phyloP scores from a whole-genome alignment of 1,140 invertebrate genomes.

The Nephotettix cincticeps region DNA sequence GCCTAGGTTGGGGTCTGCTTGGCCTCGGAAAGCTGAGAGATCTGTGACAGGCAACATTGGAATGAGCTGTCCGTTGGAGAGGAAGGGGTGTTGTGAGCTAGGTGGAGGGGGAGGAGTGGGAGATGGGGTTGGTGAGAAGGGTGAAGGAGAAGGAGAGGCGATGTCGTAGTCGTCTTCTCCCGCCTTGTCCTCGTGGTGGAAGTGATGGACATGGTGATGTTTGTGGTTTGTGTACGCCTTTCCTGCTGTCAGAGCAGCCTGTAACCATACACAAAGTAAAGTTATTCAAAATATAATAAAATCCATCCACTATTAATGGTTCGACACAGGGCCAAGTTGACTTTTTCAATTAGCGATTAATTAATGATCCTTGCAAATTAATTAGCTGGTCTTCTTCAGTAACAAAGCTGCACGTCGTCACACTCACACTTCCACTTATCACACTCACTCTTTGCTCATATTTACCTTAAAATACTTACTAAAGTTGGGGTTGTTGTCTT shows the following conservation, averaged over 20 bases:
- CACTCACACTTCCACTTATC: too few relatives aligned
- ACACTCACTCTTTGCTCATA: too few relatives aligned
- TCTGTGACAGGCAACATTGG: constrained; percentile 36
- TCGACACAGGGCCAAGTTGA: too few relatives aligned
- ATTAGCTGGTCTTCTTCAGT: too few relatives aligned
- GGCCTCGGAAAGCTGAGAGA: constrained; percentile 32
- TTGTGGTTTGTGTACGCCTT: constrained; percentile 83
- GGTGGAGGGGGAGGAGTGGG: neutral
- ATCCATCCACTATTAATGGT: too few relatives aligned
- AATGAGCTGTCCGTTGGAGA: constrained; percentile 34
- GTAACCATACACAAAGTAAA: too few relatives aligned
- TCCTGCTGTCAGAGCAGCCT: constrained; percentile 71
- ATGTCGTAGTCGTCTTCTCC: constrained; percentile 52
- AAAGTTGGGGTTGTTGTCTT: too few relatives aligned
- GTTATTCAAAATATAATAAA: too few relatives aligned
- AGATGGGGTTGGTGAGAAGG: neutral
- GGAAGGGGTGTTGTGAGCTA: constrained; percentile 2
- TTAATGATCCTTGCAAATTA: too few relatives aligned
- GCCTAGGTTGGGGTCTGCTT: neutral
- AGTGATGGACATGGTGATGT: constrained; percentile 77
- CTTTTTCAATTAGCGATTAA: too few relatives aligned
- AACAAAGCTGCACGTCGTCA: too few relatives aligned
- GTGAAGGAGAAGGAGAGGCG: constrained; percentile 2
- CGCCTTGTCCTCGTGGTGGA: constrained; percentile 61
- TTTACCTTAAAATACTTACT: too few relatives aligned